A percentile compares a stretch with the other conserved stretches of the same genome.
These are phyloP conservation scores for Nanorana parkeri DNA, from an alignment of 2,113 vertebrate genomes.

Conservation along the genomic window DNA sequence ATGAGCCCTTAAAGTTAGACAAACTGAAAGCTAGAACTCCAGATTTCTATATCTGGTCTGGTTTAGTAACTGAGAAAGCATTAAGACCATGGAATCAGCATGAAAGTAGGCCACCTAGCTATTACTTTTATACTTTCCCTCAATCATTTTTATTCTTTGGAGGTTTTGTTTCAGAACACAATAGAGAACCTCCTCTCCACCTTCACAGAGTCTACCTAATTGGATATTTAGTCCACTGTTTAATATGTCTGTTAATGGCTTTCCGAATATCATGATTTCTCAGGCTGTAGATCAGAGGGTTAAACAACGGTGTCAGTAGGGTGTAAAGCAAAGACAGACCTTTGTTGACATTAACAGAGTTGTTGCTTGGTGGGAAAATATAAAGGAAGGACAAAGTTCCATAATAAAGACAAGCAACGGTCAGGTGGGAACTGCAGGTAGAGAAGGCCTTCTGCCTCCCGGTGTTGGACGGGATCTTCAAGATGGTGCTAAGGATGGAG, in stretches of 20 bases:
- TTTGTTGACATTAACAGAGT: slow-evolving; percentile 48
- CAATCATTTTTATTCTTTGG: no score
- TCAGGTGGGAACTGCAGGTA: slow-evolving; percentile 47
- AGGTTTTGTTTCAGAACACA: no score
- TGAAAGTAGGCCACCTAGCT: no score
- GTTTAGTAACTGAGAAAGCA: no score
- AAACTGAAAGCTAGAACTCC: no score
- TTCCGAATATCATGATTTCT: slow-evolving; percentile 54
- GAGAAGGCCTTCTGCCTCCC: not conserved
- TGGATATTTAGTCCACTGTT: not conserved
- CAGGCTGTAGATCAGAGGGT: slow-evolving; percentile 61
- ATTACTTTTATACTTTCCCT: no score
- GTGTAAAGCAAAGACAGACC: slow-evolving; percentile 59
- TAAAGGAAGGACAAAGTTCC: slow-evolving; percentile 56
- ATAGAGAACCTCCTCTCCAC: no score
- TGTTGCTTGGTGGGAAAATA: slow-evolving; percentile 44
- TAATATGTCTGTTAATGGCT: not conserved
- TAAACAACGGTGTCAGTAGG: slow-evolving; percentile 59
- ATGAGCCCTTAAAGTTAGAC: no score
- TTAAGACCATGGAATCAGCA: no score
- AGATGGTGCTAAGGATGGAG: slow-evolving; percentile 55
- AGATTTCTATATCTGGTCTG: no score
- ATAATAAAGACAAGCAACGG: slow-evolving; percentile 57
- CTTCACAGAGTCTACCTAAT: no score
- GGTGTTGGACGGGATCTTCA: slow-evolving; percentile 47